A percentile compares a stretch with the other conserved stretches of the same genome.
phyloP scores from a whole-genome alignment of 2,797 vertebrate genomes.

The Mormyrops attenuatus region DNA sequence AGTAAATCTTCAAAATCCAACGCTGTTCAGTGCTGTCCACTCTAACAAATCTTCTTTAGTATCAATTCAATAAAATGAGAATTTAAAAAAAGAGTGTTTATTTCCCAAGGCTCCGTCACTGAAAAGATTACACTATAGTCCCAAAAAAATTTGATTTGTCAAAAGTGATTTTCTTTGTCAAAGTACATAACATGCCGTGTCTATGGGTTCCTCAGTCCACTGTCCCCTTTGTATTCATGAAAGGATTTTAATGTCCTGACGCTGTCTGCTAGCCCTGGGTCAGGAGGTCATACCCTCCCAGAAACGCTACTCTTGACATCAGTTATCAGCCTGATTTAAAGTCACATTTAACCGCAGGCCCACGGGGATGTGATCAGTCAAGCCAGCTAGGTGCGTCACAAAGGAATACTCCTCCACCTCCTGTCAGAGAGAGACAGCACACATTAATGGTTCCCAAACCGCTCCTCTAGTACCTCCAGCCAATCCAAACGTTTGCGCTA shows the following conservation, averaged over 20 bases:
- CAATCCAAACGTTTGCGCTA: not conserved
- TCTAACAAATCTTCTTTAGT: not conserved
- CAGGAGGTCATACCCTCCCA: not conserved
- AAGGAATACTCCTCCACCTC: conserved; percentile 68
- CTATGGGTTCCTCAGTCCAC: not conserved
- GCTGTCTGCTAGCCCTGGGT: not conserved
- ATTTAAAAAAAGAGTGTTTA: not conserved
- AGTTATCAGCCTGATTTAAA: conserved; percentile 34
- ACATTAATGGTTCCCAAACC: not conserved
- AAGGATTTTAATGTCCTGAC: not conserved
- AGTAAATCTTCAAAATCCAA: not conserved
- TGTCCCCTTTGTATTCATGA: not conserved
- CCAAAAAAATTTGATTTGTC: not conserved
- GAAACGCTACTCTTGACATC: not conserved
- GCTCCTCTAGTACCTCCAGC: not conserved
- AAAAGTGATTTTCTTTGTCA: not conserved
- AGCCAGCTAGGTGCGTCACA: conserved; percentile 68
- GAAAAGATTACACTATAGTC: not conserved
- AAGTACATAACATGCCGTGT: not conserved
- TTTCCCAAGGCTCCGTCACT: not conserved
- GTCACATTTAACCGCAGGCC: conserved; percentile 61
- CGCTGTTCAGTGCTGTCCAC: not conserved
- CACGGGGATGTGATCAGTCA: conserved; percentile 73
- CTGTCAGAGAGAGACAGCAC: conserved; percentile 43
- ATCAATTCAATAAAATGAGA: not conserved